Base-by-base conservation (phyloP, 2,797 vertebrate species). In the Gouania willdenowi region DNA sequence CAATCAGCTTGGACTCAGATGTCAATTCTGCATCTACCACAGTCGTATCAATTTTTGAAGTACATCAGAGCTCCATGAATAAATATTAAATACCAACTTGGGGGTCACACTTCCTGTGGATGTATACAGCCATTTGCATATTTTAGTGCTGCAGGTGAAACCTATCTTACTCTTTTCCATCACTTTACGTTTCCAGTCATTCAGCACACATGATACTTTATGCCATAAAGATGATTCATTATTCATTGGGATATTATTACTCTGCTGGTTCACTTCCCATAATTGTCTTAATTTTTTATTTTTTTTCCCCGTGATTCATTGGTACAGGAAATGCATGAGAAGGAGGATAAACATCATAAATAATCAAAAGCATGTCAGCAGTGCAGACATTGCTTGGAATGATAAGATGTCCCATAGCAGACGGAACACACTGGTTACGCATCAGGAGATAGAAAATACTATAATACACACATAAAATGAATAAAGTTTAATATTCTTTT, bases 161-260 rank as follows among this genome's bases (percentile, higher is more conserved):
- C 41, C 7, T 19, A 8, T 43, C 37, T 46, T 32, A 22, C 55
- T 38, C 45, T 36, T 71, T 73, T 62, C 66, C 59, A 56, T 63
- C 42, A 52, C 44, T 68, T 54, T 59, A 53, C 35, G 35, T 75
- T 79, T 80, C 77, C 77, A 77, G 71, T 77, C 64, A 72, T 67
- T 46, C 36, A 37, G 50, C 24, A 39, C 52, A 53, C 48, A 67
- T 66, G 40, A 75, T 77, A 67, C 69, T 72, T 63, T 39, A 82
- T 58, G 64, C 79, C 80, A 86, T 87, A 85, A 82, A 73, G 60
- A 55, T 34, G 47, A 83, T 88, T 77, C 55, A 86, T 87, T 85
- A 88, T 88, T 86, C 79, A 88, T 84, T 50, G 73, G 64, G 32
- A 71, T 66, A 86, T 85, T 84, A 82, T 75, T 83, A 74, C 75